Base-by-base conservation (phyloP, 2,797 vertebrate genomes). In the Iguana delicatissima region DNA sequence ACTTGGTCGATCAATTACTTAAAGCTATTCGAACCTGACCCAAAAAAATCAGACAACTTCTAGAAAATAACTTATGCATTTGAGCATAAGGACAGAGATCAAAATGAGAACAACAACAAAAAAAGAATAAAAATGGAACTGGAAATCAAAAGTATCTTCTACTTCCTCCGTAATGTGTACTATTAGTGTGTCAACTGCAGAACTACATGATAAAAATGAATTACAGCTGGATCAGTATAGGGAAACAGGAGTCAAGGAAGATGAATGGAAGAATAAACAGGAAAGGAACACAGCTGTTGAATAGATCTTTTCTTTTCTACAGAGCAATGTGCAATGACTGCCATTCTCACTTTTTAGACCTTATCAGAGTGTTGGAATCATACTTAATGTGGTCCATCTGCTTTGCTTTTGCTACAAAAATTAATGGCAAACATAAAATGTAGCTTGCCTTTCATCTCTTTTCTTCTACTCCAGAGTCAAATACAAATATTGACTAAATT, bases 181-280 rank as follows among this genome's bases (percentile, higher is more conserved):
- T 59, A 35, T 42, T 59, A 82, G 26, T n/a, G 67, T 80, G 64
- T 74, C 64, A 59, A 67, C 69, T 46, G 35, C 50, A 89, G 35
- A 76, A 57, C n/a, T 59, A 46, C 80, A 55, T 38, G n/a, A 38
- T 72, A 82, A 88, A 89, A 72, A 89, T 84, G 55, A 62, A 62
- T 74, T 50, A 32, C 69, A 89, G 55, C 35, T 83, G 81, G 55
- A 87, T 20, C 18, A 29, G 55, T 64, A 32, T 32, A 38, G 74
- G 52, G 38, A 88, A 82, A 29, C 14, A 84, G 62, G 94, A 91
- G 18, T 12, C 87, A 95, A 81, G 80, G 72, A 82, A 81, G 94
- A 95, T 92, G 94, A 93, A 84, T 88, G 91, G 93, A 88, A 82
- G 26, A 82, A 67, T 82, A 88, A 88, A 82, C 80, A 88, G 87